Evolutionary conservation across 1,140 invertebrate genomes (phyloP), one percentile per base, ranked within the genome.

Genomic region (Plutomurus gul): DNA sequence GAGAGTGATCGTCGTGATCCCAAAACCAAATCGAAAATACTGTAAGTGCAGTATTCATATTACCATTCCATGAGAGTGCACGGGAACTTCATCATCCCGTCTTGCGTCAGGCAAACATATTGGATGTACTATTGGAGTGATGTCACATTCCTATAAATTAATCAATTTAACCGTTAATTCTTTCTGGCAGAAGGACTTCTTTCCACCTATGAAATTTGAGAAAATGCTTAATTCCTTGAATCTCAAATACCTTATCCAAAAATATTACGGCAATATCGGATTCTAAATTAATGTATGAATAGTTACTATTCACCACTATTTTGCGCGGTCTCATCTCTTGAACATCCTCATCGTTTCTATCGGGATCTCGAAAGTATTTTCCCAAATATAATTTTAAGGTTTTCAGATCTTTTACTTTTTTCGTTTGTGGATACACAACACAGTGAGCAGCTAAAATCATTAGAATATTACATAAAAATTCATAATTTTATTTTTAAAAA

Each of bases 391-490:
- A 0, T 22, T 49, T 16, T 3, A 75, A 7, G 4, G 33, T 49
- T 27, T 47, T 37, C 11, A 25, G 16, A 39, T 73, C 70, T 22
- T 76, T 78, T 6, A 27, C 18, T 46, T 47, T 18, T n/a, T 77
- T 82, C 11, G 77, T 79, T 51, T 77, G 77, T 8, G 16, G 6
- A 33, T 37, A 37, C 11, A 75, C 75, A 3, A 78, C 74, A 39
- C 81, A 82, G 36, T 82, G 81, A 30, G 77, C 81, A 39, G 81
- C 81, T 82, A 78, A 77, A 75, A 56, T 51, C 22, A 73, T 60
- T n/a, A 73, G 37, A 43, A 27, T 74, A 20, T 7, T 7, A 11
- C 3, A 46, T 4, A 70, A 11, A 70, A 70, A n/a, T n/a, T n/a
- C n/a, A n/a, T n/a, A n/a, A n/a, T n/a, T n/a, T n/a, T n/a, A n/a